Percentiles rank a stretch among this genome's conserved stretches.
These are phyloP conservation scores for Peromyscus maniculatus DNA, from an alignment of 2,113 vertebrate species.

Conservation along the genomic window DNA sequence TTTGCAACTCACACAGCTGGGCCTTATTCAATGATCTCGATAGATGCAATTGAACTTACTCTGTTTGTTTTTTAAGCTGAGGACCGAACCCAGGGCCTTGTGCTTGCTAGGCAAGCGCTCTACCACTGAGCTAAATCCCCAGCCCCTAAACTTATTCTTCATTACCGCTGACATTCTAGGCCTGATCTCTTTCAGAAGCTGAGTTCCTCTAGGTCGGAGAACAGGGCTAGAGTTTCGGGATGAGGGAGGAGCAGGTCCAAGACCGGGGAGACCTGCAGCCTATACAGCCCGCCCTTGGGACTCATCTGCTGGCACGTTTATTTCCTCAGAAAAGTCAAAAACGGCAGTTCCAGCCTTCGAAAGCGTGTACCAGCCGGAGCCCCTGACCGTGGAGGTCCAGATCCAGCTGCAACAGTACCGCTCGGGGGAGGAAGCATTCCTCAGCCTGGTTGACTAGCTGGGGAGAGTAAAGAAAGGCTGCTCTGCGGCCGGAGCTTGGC, in stretches of 20 bases:
- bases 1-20: background rate
- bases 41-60: background rate
- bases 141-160: too few species aligned
- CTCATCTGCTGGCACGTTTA: background rate
- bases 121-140: too few species aligned
- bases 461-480: constrained; percentile 61
- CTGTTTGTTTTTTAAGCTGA: too few species aligned
- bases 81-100: too few species aligned
- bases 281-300: background rate
- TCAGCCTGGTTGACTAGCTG: background rate
- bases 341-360: background rate
- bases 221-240: background rate
- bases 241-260: background rate
- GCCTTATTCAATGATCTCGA: too few species aligned
- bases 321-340: constrained; percentile 83
- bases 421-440: constrained; percentile 56
- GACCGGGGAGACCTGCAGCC: background rate
- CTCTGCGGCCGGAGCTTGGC: background rate
- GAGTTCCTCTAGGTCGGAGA: background rate
- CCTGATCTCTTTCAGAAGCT: background rate
- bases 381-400: constrained; percentile 88
- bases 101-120: too few species aligned
- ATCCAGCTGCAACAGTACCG: constrained; percentile 89
- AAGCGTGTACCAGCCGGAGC: constrained; percentile 53
- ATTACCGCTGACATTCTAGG: accelerated